These are phyloP conservation scores for Peromyscus californicus DNA, from an alignment of 2,113 vertebrate genomes.

Conservation along the genomic window DNA sequence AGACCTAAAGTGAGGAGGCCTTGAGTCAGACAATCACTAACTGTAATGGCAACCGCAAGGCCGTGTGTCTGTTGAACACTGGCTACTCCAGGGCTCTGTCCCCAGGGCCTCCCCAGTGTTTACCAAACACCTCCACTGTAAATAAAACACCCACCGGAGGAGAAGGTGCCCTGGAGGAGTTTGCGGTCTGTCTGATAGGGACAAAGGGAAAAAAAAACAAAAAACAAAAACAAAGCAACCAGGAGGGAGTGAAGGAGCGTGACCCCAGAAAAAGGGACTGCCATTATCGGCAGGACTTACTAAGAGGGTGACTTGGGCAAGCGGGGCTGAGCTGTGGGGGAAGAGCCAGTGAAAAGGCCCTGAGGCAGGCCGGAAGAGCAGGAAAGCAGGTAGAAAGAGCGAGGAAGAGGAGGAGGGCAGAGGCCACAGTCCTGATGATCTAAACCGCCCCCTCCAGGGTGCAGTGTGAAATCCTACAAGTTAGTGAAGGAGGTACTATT, in stretches of 20 bases:
- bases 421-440: rapidly evolving
- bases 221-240: neutral
- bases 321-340: neutral
- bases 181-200: neutral
- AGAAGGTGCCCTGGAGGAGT: neutral
- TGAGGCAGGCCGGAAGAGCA: neutral
- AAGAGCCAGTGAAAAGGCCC: neutral
- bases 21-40: neutral
- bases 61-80: neutral
- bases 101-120: neutral
- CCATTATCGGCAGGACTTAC: neutral
- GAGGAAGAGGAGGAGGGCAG: neutral
- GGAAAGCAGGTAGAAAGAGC: neutral
- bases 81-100: neutral
- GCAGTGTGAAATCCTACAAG: neutral
- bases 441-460: neutral
- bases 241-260: no score
- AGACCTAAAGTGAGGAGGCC: neutral
- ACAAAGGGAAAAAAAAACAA: neutral
- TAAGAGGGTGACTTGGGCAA: neutral
- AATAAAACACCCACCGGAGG: neutral
- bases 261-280: neutral
- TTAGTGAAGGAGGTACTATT: neutral
- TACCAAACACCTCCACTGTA: neutral
- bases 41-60: no score